Conservation (phyloP, 1,140 invertebrate genomes). For the Drosophila ficusphila region DNA sequence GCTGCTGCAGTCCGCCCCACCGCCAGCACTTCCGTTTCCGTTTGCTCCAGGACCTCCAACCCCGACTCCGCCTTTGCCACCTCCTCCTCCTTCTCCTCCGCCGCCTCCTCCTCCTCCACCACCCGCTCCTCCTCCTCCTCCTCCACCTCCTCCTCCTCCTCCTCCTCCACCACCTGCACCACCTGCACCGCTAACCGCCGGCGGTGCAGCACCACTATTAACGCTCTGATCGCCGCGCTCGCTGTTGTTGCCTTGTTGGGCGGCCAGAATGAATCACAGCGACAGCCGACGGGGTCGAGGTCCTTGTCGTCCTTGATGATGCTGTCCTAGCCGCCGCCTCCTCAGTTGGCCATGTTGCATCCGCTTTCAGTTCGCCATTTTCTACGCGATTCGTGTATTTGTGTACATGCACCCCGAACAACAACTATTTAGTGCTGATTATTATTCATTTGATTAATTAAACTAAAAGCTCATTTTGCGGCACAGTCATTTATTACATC, state of each 20-base stretch:
- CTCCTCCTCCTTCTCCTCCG: constrained; percentile 4
- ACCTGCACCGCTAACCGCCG: constrained; percentile 16
- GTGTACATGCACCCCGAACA: constrained; percentile 40
- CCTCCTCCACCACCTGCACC: constrained; percentile 10
- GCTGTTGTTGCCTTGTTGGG: constrained; percentile 76
- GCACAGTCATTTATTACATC: constrained; percentile 74
- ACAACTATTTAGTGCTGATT: constrained; percentile 51
- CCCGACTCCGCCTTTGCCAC: too few species aligned
- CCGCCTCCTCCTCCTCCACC: background rate
- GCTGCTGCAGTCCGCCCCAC: constrained; percentile 39
- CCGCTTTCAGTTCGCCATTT: constrained; percentile 36
- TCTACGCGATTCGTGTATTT: too few species aligned
- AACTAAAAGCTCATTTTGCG: constrained; percentile 81
- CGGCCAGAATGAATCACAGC: constrained; percentile 83
- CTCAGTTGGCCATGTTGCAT: constrained; percentile 62
- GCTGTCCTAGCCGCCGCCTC: background rate
- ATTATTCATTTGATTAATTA: constrained; percentile 75
- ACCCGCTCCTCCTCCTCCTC: constrained; percentile 3
- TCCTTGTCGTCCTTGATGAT: constrained; percentile 2
- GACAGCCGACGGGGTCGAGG: constrained; percentile 43
- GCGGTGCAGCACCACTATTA: constrained; percentile 36
- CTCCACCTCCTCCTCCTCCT: constrained; percentile 12
- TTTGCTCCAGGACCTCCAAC: constrained; percentile 3
- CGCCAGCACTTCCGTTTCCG: constrained; percentile 28
- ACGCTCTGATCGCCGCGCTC: constrained; percentile 51